Base-by-base conservation (phyloP, 2,888 invertebrate species). In the Fragum whitleyi region DNA sequence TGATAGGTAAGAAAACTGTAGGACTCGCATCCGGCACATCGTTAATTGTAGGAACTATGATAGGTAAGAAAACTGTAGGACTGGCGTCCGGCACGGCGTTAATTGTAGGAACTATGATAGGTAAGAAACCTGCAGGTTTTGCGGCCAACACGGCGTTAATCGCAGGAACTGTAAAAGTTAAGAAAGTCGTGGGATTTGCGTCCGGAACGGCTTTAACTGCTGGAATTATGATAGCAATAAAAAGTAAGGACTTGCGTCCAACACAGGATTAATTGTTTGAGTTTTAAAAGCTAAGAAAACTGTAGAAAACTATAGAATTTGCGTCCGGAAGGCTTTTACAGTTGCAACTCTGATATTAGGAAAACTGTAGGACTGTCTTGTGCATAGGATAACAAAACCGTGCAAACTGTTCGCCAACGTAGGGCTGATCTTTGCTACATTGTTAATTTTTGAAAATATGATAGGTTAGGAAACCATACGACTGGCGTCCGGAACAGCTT, bases 251-350 rank as follows among this genome's bases (percentile, higher is more conserved):
- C 95, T 97, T 0, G 96, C 97, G 91, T 97, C 97, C 69, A 97
- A 97, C 9, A 95, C 97, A 42, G 97, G 96, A 91, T 95, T 97
- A 86, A 97, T 97, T 86, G 95, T 97, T 14, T 97, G 97, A 71
- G 97, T 97, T 6, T 97, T 97, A 97, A 97, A 97, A 86, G 97
- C 97, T 97, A 90, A 42, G n/a, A n/a, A n/a, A n/a, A n/a, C n/a
- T n/a, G n/a, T n/a, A n/a, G n/a, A n/a, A n/a, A n/a, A n/a, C n/a
- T n/a, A n/a, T n/a, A n/a, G n/a, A n/a, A n/a, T n/a, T n/a, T n/a
- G n/a, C n/a, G n/a, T n/a, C n/a, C n/a, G n/a, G n/a, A n/a, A n/a
- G n/a, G n/a, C n/a, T n/a, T n/a, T n/a, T n/a, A n/a, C n/a, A n/a
- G n/a, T n/a, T n/a, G n/a, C n/a, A n/a, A n/a, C n/a, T n/a, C n/a